Evolutionary conservation across 1,140 invertebrate species (phyloP), one percentile per base, ranked within the genome.

Genomic region (Drosophila chauvacae): DNA sequence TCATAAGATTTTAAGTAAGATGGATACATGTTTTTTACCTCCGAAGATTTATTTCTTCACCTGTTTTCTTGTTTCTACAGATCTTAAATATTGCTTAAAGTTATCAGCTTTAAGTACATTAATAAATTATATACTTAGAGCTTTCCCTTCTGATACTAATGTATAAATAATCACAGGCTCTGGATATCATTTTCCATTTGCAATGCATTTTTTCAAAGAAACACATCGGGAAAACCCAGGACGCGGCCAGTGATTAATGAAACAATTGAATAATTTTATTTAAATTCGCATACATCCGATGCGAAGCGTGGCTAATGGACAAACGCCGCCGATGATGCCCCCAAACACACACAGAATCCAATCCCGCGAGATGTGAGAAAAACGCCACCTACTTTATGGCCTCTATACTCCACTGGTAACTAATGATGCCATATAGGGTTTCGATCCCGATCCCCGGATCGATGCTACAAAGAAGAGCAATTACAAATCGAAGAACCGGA

Each of bases 231-330:
- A 30, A 53, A 77, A 70, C 41, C 33, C 58, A 57, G 61, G 50
- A 62, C 61, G 64, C 60, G 60, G 48, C 42, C 35, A 65, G 68
- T 88, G 85, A 88, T 88, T 90, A 85, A 88, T 88, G 86, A 76
- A 72, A 47, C 35, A 64, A 85, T 81, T 90, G 77, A 88, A 88
- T 88, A 90, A 90, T 88, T 60, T 88, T 90, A 88, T 88, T 88
- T 90, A 90, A 90, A 88, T 88, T 88, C 85, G 85, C 85, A 88
- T 88, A 88, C 20, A 85, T 88, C 85, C 85, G 86, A 90, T 90
- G 73, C 81, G 68, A 78, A 64, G 74, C 85, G 81, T 90, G 60
- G 60, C 78, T 62, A 88, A 88, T 88, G 60, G 51, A 64, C 82
- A 90, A 88, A 90, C 77, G 84, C 81, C 77, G 78, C 77, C 73